phyloP scores from a whole-genome alignment of 2,797 vertebrate genomes.

The Melopsittacus undulatus region DNA sequence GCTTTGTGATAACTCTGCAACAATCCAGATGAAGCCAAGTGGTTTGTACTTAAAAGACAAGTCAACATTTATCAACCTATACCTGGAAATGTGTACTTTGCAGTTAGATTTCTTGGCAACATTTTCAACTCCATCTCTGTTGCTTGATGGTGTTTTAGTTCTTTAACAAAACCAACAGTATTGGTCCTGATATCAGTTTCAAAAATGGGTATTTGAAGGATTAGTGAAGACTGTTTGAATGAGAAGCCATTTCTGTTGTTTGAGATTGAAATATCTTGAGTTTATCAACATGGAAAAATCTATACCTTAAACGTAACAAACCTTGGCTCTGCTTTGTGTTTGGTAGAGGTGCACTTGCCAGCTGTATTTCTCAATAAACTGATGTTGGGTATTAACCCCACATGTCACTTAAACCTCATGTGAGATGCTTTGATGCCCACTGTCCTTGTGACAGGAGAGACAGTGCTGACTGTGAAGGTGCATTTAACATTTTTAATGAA shows the following conservation, averaged over 20 bases:
- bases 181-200: background rate
- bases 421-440: background rate
- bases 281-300: background rate
- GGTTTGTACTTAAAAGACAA: background rate
- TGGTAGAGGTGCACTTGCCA: background rate
- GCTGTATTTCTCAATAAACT: background rate
- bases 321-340: background rate
- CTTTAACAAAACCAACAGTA: background rate
- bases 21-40: background rate
- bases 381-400: background rate
- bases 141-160: background rate
- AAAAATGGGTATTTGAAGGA: background rate
- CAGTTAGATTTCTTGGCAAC: background rate
- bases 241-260: background rate
- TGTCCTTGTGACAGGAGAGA: background rate
- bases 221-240: background rate
- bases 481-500: background rate
- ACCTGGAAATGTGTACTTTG: background rate
- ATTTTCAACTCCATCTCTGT: background rate
- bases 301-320: background rate
- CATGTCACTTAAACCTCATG: background rate
- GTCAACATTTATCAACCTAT: background rate
- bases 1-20: background rate
- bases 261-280: background rate
- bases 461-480: background rate